phyloP scores from a whole-genome alignment of 1,140 invertebrate species.

The Mycetomoellerius zeteki region DNA sequence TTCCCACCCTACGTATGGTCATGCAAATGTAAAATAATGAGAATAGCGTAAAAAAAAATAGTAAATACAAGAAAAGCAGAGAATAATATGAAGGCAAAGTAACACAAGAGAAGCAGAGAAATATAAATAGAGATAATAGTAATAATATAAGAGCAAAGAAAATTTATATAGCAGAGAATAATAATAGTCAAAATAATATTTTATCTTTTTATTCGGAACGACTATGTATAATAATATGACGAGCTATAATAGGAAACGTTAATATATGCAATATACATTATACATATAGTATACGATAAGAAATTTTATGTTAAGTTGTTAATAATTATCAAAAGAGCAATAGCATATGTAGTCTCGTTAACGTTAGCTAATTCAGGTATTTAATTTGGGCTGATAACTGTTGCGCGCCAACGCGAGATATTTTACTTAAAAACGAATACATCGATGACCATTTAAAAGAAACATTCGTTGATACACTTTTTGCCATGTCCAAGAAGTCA shows the following conservation, averaged over 20 bases:
- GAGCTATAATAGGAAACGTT: neutral
- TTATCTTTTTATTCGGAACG: no score
- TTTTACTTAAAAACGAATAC: neutral
- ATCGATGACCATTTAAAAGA: neutral
- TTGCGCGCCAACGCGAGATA: neutral
- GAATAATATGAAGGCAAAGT: neutral
- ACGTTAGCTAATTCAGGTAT: neutral
- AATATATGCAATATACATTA: neutral
- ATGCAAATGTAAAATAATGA: constrained; percentile 6
- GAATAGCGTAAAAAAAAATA: neutral
- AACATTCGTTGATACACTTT: constrained; percentile 5
- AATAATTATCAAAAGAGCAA: neutral
- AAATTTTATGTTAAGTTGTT: neutral
- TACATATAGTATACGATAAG: neutral
- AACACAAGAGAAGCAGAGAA: no score
- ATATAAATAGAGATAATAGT: no score
- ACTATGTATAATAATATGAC: neutral
- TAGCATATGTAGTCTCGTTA: neutral
- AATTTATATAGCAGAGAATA: no score
- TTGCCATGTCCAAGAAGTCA: neutral
- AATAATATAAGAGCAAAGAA: no score
- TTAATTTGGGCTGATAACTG: neutral
- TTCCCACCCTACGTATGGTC: neutral
- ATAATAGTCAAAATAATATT: no score
- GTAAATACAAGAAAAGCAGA: neutral